A percentile compares a stretch with the other conserved stretches of the same genome.
Conservation (phyloP, 2,888 invertebrate genomes). For the Panorpa germanica region DNA sequence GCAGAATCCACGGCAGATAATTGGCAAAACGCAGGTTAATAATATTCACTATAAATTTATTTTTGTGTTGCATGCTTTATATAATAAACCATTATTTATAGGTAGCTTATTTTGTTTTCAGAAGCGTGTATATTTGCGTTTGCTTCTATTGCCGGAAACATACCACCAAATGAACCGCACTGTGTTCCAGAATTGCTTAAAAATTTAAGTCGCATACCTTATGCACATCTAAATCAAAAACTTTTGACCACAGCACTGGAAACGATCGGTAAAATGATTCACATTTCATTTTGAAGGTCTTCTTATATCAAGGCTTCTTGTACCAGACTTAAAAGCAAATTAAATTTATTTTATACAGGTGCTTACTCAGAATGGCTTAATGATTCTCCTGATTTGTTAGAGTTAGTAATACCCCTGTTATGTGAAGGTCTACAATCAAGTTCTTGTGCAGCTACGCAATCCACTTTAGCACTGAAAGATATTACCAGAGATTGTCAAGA, state of each 20-base stretch:
- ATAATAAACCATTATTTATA: too few species aligned
- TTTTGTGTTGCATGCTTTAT: conserved; percentile 31
- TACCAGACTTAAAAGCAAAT: conserved; percentile 1
- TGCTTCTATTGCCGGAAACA: conserved; percentile 40
- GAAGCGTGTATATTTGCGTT: conserved; percentile 50
- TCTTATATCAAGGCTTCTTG: background rate
- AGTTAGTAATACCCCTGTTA: conserved; percentile 46
- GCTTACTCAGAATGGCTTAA: conserved; percentile 76
- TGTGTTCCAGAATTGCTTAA: conserved; percentile 38
- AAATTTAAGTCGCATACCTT: conserved; percentile 41
- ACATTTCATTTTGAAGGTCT: conserved; percentile 2
- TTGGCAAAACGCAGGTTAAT: conserved; percentile 32
- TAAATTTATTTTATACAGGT: conserved; percentile 25
- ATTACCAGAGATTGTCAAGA: conserved; percentile 63
- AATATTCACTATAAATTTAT: background rate
- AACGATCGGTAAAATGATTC: conserved; percentile 37
- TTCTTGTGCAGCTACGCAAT: conserved; percentile 57
- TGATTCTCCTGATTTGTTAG: conserved; percentile 45
- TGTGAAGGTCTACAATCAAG: conserved; percentile 43
- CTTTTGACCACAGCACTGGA: conserved; percentile 55
- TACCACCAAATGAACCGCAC: conserved; percentile 32
- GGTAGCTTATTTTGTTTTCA: background rate
- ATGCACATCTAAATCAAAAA: conserved; percentile 34
- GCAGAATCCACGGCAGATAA: conserved; percentile 23
- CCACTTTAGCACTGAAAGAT: conserved; percentile 78